Evolutionary conservation across 2,113 vertebrate genomes (phyloP).

Genomic region (Perca flavescens): DNA sequence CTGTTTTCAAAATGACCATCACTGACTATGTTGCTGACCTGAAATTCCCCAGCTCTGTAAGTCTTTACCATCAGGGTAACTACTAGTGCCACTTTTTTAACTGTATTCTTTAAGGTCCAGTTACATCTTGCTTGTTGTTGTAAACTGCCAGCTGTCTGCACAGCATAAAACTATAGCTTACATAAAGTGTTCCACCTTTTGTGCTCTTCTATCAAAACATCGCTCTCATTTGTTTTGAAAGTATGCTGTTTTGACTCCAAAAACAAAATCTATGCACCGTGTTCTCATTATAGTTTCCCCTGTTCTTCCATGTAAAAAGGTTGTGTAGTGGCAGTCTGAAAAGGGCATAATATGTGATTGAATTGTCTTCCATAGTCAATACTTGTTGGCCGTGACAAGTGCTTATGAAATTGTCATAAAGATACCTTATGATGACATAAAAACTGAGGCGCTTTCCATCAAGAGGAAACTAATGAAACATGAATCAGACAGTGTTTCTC

Average conservation of each 20-base stretch:
- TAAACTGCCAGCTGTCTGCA: background rate
- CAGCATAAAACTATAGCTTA: conserved; percentile 6
- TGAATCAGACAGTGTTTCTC: background rate
- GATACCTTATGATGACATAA: background rate
- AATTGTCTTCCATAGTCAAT: background rate
- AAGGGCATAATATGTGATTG: background rate
- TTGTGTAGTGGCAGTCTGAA: background rate
- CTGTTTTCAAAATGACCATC: background rate
- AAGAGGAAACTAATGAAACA: conserved; percentile 2
- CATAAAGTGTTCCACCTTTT: conserved; percentile 8
- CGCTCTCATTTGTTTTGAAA: background rate
- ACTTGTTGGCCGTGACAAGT: background rate
- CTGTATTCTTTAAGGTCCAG: background rate
- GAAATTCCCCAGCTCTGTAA: background rate
- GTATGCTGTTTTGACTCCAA: background rate
- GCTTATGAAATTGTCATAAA: background rate
- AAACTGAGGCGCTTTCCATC: background rate
- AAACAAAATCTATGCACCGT: background rate
- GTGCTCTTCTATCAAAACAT: background rate
- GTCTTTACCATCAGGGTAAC: background rate
- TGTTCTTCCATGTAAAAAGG: background rate
- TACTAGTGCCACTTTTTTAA: background rate
- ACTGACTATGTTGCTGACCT: background rate
- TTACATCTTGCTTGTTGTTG: background rate
- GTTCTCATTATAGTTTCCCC: background rate